Percentiles rank a stretch among this genome's conserved stretches.
Evolutionary conservation across 2,113 vertebrate genomes (phyloP).

Genomic region (Spea multiplicata): DNA sequence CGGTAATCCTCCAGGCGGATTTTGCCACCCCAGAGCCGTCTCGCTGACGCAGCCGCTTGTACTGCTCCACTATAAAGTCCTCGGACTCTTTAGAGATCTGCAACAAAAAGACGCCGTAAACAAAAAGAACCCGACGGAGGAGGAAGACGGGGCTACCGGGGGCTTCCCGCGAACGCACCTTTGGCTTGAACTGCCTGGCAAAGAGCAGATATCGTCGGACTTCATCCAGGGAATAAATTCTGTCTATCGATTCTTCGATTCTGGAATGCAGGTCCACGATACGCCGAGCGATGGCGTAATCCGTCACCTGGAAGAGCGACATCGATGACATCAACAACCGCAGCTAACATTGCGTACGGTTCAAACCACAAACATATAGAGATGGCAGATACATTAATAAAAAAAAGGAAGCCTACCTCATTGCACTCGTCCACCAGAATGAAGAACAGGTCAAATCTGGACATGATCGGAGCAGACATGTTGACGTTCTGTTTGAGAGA

Average conservation of each 20-base stretch:
- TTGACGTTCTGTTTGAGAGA: conserved; percentile 97
- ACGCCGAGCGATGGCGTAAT: conserved; percentile 94
- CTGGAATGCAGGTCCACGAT: conserved; percentile 95
- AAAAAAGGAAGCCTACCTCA: conserved; percentile 73
- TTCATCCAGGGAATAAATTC: conserved; percentile 91
- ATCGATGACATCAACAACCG: too few species aligned
- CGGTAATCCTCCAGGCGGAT: conserved; percentile 95
- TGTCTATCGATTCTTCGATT: conserved; percentile 86
- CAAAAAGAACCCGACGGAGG: conserved; percentile 28
- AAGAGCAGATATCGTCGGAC: conserved; percentile 95
- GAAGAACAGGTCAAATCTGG: conserved; percentile 98
- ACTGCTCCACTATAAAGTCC: conserved; percentile 98
- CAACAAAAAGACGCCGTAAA: conserved; percentile 8
- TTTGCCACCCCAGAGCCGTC: conserved; percentile 85
- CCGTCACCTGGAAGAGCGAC: conserved; percentile 77
- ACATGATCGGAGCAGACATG: conserved; percentile 94
- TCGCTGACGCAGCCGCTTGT: conserved; percentile 91
- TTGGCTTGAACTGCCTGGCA: conserved; percentile 96
- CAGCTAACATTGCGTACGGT: too few species aligned
- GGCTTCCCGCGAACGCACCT: conserved; percentile 67
- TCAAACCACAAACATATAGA: not conserved
- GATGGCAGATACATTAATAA: not conserved
- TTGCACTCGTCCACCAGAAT: conserved; percentile 98
- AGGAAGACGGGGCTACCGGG: conserved; percentile 7
- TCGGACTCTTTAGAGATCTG: conserved; percentile 96